Conservation (phyloP, 1,140 invertebrate genomes). For the Drosophila nannoptera region DNA sequence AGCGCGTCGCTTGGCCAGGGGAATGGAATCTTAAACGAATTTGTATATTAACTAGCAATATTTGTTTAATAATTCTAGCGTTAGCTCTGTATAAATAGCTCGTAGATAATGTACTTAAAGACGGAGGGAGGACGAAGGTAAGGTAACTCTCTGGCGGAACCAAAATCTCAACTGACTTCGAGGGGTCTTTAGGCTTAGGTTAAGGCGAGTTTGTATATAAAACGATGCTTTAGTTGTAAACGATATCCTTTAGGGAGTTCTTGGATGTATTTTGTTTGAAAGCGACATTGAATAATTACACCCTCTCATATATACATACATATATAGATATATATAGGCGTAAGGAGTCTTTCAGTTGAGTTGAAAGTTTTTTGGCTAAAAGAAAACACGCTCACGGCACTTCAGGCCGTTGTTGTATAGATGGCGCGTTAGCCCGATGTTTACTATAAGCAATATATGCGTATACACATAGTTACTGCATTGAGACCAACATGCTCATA, state of each 20-base stretch:
- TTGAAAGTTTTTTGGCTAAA: slow-evolving; percentile 28
- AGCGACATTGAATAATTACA: no score
- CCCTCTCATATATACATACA: no score
- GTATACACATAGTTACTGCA: slow-evolving; percentile 46
- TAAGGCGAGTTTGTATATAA: slow-evolving; percentile 36
- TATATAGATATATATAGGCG: background rate
- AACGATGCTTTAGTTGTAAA: slow-evolving; percentile 29
- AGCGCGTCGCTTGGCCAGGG: slow-evolving; percentile 59
- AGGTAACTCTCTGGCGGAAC: slow-evolving; percentile 30
- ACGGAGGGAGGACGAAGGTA: background rate
- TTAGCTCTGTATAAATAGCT: slow-evolving; percentile 32
- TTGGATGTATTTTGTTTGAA: no score
- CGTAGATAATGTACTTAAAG: slow-evolving; percentile 21
- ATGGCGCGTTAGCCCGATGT: slow-evolving; percentile 68
- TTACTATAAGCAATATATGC: slow-evolving; percentile 73
- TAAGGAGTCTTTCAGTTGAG: background rate
- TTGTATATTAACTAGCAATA: slow-evolving; percentile 78
- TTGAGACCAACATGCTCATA: slow-evolving; percentile 45
- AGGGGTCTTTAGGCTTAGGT: slow-evolving; percentile 10
- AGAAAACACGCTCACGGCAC: slow-evolving; percentile 29
- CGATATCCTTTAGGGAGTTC: no score
- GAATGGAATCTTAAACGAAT: slow-evolving; percentile 71
- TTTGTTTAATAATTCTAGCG: slow-evolving; percentile 73
- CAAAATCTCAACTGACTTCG: slow-evolving; percentile 35
- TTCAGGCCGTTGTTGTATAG: slow-evolving; percentile 60